phyloP scores from a whole-genome alignment of 2,797 vertebrate genomes.

The Gymnoscopelus braueri region DNA sequence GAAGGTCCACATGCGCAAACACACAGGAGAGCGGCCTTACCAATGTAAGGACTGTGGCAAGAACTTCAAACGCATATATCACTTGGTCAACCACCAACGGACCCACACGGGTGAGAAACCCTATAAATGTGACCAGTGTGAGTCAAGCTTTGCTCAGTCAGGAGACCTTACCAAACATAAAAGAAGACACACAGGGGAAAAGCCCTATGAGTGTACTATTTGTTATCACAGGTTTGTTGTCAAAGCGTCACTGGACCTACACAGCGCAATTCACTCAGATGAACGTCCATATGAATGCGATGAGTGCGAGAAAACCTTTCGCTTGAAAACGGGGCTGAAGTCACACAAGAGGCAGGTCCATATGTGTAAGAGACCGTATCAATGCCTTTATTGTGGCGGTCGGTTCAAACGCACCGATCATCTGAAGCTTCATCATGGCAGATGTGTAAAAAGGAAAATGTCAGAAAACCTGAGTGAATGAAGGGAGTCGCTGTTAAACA shows the following conservation, averaged over 20 bases:
- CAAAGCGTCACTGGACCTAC: background rate
- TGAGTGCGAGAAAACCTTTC: background rate
- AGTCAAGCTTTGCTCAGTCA: background rate
- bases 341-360: background rate
- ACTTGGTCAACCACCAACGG: background rate
- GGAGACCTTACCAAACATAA: background rate
- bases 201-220: background rate
- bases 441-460: background rate
- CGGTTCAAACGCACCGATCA: background rate
- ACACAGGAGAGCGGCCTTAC: background rate
- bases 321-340: background rate
- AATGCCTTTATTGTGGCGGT: background rate
- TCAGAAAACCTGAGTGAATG: background rate
- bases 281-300: conserved; percentile 2
- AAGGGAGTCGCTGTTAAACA: background rate
- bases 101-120: conserved; percentile 1
- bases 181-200: background rate
- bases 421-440: background rate
- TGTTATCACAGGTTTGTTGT: background rate
- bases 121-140: background rate
- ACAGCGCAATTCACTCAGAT: background rate
- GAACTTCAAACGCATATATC: background rate
- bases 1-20: conserved; percentile 6
- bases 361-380: background rate
- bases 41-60: conserved; percentile 8